Evolutionary conservation across 2,797 vertebrate species (phyloP).

Genomic region (Pogonophryne albipinna): DNA sequence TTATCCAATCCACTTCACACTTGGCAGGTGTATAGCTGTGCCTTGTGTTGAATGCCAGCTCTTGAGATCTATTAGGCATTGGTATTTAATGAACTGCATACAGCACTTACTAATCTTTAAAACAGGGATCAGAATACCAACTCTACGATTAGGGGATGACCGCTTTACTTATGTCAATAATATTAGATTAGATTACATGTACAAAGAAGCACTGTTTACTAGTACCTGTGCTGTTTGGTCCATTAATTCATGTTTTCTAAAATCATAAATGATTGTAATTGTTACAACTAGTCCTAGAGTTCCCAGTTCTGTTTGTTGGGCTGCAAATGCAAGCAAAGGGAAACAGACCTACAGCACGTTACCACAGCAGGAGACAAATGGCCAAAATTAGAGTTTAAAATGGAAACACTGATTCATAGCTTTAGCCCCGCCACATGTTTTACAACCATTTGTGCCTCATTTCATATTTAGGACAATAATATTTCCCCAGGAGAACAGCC

Average conservation of each 20-base stretch:
- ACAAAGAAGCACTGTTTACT: background rate
- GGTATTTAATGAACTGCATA: no score
- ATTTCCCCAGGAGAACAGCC: slow-evolving; percentile 49
- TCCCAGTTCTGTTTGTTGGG: background rate
- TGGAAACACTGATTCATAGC: slow-evolving; percentile 41
- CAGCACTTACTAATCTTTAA: no score
- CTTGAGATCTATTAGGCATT: no score
- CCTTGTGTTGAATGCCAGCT: no score
- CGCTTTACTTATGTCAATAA: no score
- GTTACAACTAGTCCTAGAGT: background rate
- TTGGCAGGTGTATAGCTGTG: no score
- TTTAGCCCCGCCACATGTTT: slow-evolving; percentile 52
- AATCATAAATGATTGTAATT: background rate
- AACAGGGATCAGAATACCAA: no score
- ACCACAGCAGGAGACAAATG: slow-evolving; percentile 48
- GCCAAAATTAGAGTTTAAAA: slow-evolving; percentile 57
- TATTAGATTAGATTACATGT: no score
- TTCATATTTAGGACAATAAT: slow-evolving; percentile 63
- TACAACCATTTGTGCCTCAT: slow-evolving; percentile 58
- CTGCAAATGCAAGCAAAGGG: slow-evolving; percentile 2
- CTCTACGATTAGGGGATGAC: no score
- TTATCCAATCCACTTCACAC: no score
- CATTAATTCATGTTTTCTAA: background rate
- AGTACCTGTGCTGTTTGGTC: background rate
- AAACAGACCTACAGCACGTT: slow-evolving; percentile 39